phyloP scores from a whole-genome alignment of 2,113 vertebrate genomes.

The Tupaia tana region DNA sequence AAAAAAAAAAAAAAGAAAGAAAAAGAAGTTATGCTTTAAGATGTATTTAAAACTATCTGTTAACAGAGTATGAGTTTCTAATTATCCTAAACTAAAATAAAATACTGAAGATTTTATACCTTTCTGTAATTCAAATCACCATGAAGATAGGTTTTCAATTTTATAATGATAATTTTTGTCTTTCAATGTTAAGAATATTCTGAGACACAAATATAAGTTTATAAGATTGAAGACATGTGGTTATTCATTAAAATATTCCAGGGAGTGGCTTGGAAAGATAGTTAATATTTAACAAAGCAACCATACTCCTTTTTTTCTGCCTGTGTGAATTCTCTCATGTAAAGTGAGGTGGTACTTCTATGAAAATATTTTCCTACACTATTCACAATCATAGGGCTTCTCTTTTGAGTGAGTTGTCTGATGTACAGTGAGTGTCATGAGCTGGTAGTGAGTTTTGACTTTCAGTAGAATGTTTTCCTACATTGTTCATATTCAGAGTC shows the following conservation, averaged over 20 bases:
- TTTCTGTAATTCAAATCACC: neutral
- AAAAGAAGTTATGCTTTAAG: neutral
- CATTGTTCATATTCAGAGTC: no score
- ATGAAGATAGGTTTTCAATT: constrained; percentile 26
- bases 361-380: no score
- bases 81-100: constrained; percentile 13
- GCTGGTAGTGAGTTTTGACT: no score
- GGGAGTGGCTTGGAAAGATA: neutral
- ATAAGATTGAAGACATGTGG: neutral
- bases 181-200: constrained; percentile 2
- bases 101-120: neutral
- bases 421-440: no score
- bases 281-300: neutral
- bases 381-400: no score
- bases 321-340: no score
- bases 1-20: no score
- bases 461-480: no score
- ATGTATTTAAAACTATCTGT: neutral
- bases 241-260: neutral
- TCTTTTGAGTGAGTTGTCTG: no score
- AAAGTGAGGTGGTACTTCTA: no score
- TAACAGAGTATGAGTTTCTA: neutral
- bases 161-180: constrained; percentile 14
- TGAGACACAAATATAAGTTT: neutral
- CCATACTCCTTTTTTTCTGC: neutral